phyloP scores from a whole-genome alignment of 1,140 invertebrate genomes.

The Holcopasites calliopsidis region DNA sequence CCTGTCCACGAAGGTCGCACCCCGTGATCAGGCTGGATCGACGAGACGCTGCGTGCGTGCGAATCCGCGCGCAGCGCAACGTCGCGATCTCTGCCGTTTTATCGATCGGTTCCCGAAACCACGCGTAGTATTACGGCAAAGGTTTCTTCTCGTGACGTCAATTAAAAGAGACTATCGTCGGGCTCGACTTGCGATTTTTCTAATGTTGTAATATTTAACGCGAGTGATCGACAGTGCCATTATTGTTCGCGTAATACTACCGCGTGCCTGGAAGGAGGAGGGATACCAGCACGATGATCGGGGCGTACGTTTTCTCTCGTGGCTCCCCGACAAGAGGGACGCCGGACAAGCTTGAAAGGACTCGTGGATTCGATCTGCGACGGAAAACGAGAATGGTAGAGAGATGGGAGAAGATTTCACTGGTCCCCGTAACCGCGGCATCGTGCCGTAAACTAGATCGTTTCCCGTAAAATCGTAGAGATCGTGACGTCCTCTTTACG shows the following conservation, averaged over 20 bases:
- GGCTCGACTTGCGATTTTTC: constrained; percentile 64
- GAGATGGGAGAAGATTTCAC: not conserved
- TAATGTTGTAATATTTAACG: constrained; percentile 66
- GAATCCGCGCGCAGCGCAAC: constrained; percentile 9
- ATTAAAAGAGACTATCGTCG: constrained; percentile 66
- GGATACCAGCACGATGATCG: not conserved
- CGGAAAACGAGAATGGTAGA: not conserved
- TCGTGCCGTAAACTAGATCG: constrained; percentile 6
- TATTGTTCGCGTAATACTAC: constrained; percentile 62
- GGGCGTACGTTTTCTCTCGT: not conserved
- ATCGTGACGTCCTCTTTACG: constrained; percentile 58
- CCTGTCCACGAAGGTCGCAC: constrained; percentile 4
- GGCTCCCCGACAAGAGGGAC: not conserved
- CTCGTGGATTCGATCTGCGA: not conserved
- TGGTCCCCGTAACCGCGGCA: not conserved
- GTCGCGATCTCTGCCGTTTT: constrained; percentile 70
- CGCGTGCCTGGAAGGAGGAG: constrained; percentile 49
- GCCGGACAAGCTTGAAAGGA: too few species aligned
- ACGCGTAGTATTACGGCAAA: constrained; percentile 56
- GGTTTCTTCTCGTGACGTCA: constrained; percentile 64
- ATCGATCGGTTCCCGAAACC: constrained; percentile 38
- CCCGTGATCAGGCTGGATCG: constrained; percentile 48
- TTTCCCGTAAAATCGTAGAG: constrained; percentile 67
- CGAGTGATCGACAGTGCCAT: constrained; percentile 66
- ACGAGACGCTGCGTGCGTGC: constrained; percentile 18